A percentile compares a stretch with the other conserved stretches of the same genome.
phyloP scores from a whole-genome alignment of 2,113 vertebrate species.

The Pterocles burchelli region DNA sequence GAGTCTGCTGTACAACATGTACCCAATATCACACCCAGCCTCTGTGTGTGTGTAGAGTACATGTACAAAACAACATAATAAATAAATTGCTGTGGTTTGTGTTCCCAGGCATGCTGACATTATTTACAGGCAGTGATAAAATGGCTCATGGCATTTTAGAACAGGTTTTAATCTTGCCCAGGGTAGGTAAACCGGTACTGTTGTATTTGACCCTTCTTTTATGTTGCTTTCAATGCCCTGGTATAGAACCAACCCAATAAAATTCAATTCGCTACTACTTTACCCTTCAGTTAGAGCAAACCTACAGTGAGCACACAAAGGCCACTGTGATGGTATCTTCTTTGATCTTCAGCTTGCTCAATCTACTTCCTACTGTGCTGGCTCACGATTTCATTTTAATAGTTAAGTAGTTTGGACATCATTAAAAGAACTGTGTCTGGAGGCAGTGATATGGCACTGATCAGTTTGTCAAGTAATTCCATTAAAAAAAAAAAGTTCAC shows the following conservation, averaged over 20 bases:
- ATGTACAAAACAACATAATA: rapidly evolving
- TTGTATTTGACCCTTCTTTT: conserved; percentile 45
- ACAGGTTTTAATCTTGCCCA: not conserved
- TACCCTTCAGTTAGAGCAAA: conserved; percentile 60
- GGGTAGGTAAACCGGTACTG: not conserved
- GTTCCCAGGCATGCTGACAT: not conserved
- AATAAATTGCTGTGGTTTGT: not conserved
- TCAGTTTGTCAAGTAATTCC: conserved; percentile 64
- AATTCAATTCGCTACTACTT: conserved; percentile 47
- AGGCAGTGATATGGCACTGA: conserved; percentile 68
- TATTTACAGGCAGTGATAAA: not conserved
- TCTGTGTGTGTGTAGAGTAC: rapidly evolving
- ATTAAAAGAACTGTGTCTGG: conserved; percentile 71
- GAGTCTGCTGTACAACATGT: not conserved
- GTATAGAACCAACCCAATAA: conserved; percentile 22
- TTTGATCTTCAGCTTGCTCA: conserved; percentile 62
- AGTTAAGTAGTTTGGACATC: conserved; percentile 72
- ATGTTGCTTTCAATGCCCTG: conserved; percentile 5
- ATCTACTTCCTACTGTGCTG: conserved; percentile 62
- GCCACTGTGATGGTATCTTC: conserved; percentile 61
- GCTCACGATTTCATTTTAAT: conserved; percentile 72
- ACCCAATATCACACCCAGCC: not conserved
- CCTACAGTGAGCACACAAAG: conserved; percentile 42
- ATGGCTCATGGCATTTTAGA: not conserved
- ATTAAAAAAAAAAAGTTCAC: conserved; percentile 67